Percentiles rank a stretch among this genome's conserved stretches.
phyloP scores from a whole-genome alignment of 2,113 vertebrate species.

The Neoarius graeffei region DNA sequence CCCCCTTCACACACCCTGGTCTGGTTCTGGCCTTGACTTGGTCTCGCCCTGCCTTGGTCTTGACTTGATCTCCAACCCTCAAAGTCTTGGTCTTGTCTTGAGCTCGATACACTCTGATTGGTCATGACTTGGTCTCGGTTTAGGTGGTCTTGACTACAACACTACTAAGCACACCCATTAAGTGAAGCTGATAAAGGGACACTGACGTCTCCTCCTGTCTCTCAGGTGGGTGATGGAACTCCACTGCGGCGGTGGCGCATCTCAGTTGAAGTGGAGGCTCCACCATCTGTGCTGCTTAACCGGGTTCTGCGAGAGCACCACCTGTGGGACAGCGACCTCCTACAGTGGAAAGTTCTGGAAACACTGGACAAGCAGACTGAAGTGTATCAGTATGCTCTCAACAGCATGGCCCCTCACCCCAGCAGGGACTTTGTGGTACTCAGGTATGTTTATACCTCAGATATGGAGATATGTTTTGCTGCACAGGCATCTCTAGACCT shows the following conservation, averaged over 20 bases:
- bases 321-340: constrained; percentile 87
- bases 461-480: background rate
- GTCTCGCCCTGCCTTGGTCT: no score
- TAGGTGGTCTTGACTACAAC: no score
- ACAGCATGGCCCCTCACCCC: constrained; percentile 90
- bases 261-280: constrained; percentile 83
- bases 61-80: no score
- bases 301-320: constrained; percentile 89
- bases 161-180: background rate
- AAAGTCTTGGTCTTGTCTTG: no score
- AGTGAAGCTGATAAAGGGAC: background rate
- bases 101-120: no score
- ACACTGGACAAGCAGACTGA: constrained; percentile 89
- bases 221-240: constrained; percentile 89
- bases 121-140: no score
- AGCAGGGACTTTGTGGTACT: constrained; percentile 90
- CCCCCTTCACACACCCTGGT: no score
- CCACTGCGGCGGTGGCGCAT: constrained; percentile 90
- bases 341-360: constrained; percentile 90
- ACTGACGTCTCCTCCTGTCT: background rate
- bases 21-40: no score
- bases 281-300: constrained; percentile 85
- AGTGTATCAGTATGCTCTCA: constrained; percentile 87
- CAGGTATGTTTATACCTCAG: constrained; percentile 72
- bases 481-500: background rate